Percentiles rank a stretch among this genome's conserved stretches.
These are phyloP conservation scores for Pristionchus exspectatus DNA, from an alignment of 2,888 invertebrate genomes.

Conservation along the genomic window DNA sequence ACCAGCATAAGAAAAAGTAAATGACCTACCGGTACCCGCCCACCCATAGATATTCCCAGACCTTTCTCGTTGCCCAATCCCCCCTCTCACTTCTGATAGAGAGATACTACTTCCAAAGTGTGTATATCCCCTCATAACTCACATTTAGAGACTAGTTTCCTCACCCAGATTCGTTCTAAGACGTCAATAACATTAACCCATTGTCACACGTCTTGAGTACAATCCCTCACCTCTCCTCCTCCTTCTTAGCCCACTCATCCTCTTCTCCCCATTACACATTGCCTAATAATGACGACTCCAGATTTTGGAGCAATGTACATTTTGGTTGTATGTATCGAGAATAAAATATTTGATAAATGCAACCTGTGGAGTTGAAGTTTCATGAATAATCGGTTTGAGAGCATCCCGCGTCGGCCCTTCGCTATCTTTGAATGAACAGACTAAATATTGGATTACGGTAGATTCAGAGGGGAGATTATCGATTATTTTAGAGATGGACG, in stretches of 20 bases:
- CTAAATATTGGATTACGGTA: neutral
- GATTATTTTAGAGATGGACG: neutral
- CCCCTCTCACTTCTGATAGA: neutral
- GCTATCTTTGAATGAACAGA: constrained; percentile 11
- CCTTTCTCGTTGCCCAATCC: neutral
- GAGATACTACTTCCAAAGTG: constrained; percentile 16
- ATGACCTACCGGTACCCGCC: constrained; percentile 10
- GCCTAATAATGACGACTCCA: constrained; percentile 48
- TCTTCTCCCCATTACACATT: constrained; percentile 5
- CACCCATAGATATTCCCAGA: neutral
- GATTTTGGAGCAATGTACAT: constrained; percentile 33
- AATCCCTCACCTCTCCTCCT: neutral
- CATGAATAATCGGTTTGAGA: constrained; percentile 16
- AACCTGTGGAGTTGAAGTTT: neutral
- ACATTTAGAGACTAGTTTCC: constrained; percentile 36
- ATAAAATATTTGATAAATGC: neutral
- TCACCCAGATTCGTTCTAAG: neutral
- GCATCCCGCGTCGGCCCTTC: constrained; percentile 22
- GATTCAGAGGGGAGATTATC: neutral
- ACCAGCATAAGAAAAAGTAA: constrained; percentile 32
- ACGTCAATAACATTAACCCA: neutral
- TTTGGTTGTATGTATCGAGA: constrained; percentile 46
- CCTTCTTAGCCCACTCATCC: neutral
- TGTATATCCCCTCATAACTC: neutral
- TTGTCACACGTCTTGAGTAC: neutral